Percentiles rank a stretch among this genome's conserved stretches.
phyloP scores from a whole-genome alignment of 1,140 invertebrate genomes.

The Trichonephila clavata region DNA sequence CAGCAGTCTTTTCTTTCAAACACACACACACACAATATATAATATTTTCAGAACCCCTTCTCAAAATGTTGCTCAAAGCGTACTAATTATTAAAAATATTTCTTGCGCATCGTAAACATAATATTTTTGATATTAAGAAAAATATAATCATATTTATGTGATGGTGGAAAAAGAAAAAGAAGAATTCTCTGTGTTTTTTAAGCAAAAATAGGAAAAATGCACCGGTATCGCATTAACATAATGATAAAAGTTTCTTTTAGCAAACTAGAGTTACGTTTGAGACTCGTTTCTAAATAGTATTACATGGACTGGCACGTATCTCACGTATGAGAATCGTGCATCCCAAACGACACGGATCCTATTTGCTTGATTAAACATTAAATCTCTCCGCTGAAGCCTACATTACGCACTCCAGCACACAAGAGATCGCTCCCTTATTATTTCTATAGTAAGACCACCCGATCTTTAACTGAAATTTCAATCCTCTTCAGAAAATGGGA shows the following conservation, averaged over 20 bases:
- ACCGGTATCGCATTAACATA: neutral
- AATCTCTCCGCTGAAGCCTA: slow-evolving; percentile 47
- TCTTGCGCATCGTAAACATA: no score
- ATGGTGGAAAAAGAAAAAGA: neutral
- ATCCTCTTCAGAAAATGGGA: slow-evolving; percentile 60
- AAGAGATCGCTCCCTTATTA: slow-evolving; percentile 34
- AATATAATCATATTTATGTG: no score
- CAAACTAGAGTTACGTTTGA: neutral
- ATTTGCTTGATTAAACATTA: slow-evolving; percentile 76
- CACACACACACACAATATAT: no score
- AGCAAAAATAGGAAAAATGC: neutral
- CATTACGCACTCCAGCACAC: slow-evolving; percentile 18
- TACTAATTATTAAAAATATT: no score
- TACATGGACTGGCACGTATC: slow-evolving; percentile 41
- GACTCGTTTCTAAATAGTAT: slow-evolving; percentile 48
- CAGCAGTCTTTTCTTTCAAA: no score
- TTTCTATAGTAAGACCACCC: slow-evolving; percentile 47
- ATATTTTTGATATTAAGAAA: no score
- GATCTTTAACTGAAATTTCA: slow-evolving; percentile 75
- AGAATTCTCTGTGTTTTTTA: neutral
- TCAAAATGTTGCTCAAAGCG: no score
- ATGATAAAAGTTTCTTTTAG: slow-evolving; percentile 50
- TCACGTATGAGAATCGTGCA: slow-evolving; percentile 51
- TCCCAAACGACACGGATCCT: slow-evolving; percentile 58
- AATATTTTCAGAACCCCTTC: no score